These are phyloP conservation scores for Sebastes iracundus DNA, from an alignment of 2,797 vertebrate species.

Conservation along the genomic window DNA sequence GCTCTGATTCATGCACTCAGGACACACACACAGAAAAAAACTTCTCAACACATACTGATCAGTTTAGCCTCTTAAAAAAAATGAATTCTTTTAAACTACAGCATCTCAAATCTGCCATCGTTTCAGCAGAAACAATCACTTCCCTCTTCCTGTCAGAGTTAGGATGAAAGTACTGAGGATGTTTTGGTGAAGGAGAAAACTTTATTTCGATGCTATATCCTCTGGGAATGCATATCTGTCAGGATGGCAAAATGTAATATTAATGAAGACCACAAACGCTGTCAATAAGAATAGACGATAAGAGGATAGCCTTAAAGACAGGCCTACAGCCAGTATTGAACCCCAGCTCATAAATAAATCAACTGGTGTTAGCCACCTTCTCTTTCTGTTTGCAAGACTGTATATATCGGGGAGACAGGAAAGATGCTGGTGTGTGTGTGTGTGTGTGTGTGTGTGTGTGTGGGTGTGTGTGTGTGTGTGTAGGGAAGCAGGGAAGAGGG, in stretches of 20 bases:
- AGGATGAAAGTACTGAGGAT: slow-evolving; percentile 22
- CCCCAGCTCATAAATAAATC: slow-evolving; percentile 62
- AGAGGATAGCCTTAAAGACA: slow-evolving; percentile 34
- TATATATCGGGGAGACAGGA: background rate
- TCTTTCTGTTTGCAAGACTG: background rate
- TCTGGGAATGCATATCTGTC: slow-evolving; percentile 30
- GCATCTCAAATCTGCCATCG: background rate
- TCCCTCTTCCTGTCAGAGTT: slow-evolving; percentile 23
- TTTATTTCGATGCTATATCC: slow-evolving; percentile 30
- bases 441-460: background rate
- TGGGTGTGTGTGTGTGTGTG: background rate
- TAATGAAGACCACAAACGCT: slow-evolving; percentile 61
- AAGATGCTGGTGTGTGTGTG: background rate
- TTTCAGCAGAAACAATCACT: background rate
- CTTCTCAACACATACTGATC: background rate
- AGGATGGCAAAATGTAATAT: slow-evolving; percentile 60
- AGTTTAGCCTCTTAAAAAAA: background rate
- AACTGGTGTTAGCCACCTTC: slow-evolving; percentile 4
- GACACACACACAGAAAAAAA: background rate
- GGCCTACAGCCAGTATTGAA: slow-evolving; percentile 36
- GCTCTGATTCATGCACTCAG: slow-evolving; percentile 2
- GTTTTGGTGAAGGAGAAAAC: slow-evolving; percentile 29
- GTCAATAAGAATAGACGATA: slow-evolving; percentile 47
- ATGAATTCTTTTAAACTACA: background rate
- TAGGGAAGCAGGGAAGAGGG: background rate